Percentiles rank a stretch among this genome's conserved stretches.
Conservation (phyloP, 2,113 vertebrate genomes). For the Platysternon megacephalum region DNA sequence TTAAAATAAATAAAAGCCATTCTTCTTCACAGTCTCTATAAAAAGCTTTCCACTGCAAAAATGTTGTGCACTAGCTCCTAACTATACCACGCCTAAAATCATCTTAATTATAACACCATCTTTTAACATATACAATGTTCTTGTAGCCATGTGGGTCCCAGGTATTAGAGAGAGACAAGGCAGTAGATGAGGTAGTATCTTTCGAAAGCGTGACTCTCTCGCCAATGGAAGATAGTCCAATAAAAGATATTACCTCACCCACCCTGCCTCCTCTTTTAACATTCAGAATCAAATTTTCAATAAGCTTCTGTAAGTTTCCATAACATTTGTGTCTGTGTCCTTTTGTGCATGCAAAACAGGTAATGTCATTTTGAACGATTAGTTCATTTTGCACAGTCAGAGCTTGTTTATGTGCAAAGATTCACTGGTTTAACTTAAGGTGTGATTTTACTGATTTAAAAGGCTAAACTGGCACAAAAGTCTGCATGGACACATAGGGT, state of each 20-base stretch:
- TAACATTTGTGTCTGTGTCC: background rate
- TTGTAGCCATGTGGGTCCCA: no score
- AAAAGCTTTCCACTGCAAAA: background rate
- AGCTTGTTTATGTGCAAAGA: background rate
- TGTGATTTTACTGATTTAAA: background rate
- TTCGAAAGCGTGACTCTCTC: no score
- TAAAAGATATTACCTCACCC: no score
- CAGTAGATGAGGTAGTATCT: no score
- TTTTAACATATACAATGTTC: background rate
- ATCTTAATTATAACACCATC: background rate
- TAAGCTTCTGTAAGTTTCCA: background rate
- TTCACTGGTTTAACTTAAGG: background rate
- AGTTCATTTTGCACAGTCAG: background rate
- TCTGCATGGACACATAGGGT: no score
- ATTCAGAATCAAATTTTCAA: background rate
- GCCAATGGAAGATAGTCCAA: no score
- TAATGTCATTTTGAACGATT: background rate
- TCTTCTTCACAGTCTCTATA: background rate
- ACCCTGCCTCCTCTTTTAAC: background rate
- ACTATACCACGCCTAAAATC: background rate
- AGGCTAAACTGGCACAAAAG: background rate
- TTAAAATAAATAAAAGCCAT: background rate
- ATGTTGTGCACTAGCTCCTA: accelerated
- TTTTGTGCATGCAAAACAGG: background rate
- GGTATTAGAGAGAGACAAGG: no score